Evolutionary conservation across 1,140 invertebrate genomes (phyloP).

Genomic region (Neodiprion virginianus): DNA sequence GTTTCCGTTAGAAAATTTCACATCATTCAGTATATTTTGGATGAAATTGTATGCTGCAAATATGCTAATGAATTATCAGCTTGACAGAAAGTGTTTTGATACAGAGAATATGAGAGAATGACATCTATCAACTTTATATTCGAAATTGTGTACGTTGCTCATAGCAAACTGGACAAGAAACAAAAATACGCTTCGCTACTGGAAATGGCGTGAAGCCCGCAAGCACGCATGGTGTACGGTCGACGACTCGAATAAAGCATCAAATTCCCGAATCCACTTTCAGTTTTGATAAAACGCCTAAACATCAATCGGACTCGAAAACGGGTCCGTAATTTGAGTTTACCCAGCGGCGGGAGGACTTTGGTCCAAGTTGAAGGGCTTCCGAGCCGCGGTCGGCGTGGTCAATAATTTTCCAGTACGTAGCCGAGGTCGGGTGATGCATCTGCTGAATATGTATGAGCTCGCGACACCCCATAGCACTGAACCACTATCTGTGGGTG

Average conservation of each 20-base stretch:
- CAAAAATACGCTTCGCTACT: no score
- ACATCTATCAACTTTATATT: no score
- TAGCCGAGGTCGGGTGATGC: constrained; percentile 52
- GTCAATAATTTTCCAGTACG: constrained; percentile 22
- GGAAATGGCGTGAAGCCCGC: no score
- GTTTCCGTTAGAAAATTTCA: no score
- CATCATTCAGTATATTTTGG: no score
- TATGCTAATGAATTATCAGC: no score
- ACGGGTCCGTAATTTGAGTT: constrained; percentile 59
- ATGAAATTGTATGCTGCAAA: no score
- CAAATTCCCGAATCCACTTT: constrained; percentile 29
- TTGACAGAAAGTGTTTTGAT: no score
- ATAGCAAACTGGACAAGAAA: no score
- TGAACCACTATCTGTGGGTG: constrained; percentile 60
- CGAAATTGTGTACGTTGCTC: no score
- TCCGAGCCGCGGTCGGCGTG: constrained; percentile 3
- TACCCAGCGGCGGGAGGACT: constrained; percentile 45
- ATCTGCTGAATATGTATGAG: constrained; percentile 62
- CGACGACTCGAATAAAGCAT: neutral
- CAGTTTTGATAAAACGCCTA: constrained; percentile 54
- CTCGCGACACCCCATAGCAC: constrained; percentile 56
- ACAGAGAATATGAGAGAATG: no score
- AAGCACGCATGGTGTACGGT: neutral
- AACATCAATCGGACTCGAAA: constrained; percentile 61
- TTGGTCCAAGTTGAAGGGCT: constrained; percentile 40